Conservation (phyloP, 2,888 invertebrate species). For the Nezara viridula region DNA sequence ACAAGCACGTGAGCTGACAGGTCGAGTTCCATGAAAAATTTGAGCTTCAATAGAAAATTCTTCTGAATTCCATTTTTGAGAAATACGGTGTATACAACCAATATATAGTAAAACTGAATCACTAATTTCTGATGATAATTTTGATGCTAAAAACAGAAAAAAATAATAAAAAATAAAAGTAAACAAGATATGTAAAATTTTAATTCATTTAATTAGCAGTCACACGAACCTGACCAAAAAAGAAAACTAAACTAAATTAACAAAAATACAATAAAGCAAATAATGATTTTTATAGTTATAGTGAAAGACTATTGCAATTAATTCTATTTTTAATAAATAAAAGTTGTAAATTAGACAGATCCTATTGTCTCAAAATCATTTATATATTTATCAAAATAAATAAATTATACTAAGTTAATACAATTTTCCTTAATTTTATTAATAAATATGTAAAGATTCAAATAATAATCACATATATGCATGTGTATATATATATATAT, state of each 20-base stretch:
- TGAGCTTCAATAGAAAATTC: constrained; percentile 89
- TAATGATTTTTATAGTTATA: neutral
- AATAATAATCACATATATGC: too few relatives aligned
- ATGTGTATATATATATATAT: too few relatives aligned
- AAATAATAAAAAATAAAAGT: neutral
- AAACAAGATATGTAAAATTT: neutral
- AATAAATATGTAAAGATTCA: too few relatives aligned
- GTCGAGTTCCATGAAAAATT: constrained; percentile 89
- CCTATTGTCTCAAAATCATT: too few relatives aligned
- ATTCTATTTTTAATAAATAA: neutral
- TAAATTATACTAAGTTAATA: too few relatives aligned
- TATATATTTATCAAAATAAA: too few relatives aligned
- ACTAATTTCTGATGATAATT: constrained; percentile 78
- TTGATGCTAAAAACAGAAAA: constrained; percentile 68
- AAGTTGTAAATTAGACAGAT: neutral
- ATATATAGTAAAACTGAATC: constrained; percentile 86
- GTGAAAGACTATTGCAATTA: neutral
- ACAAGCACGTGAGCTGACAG: constrained; percentile 80
- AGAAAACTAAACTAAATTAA: neutral
- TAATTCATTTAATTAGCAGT: neutral
- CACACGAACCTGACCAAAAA: too few relatives aligned
- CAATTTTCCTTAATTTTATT: too few relatives aligned
- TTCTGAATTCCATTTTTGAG: constrained; percentile 84
- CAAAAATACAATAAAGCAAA: neutral
- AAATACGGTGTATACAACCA: constrained; percentile 85